Percentiles rank a stretch among this genome's conserved stretches.
Conservation (phyloP, 2,888 invertebrate genomes). For the Lingula anatina region DNA sequence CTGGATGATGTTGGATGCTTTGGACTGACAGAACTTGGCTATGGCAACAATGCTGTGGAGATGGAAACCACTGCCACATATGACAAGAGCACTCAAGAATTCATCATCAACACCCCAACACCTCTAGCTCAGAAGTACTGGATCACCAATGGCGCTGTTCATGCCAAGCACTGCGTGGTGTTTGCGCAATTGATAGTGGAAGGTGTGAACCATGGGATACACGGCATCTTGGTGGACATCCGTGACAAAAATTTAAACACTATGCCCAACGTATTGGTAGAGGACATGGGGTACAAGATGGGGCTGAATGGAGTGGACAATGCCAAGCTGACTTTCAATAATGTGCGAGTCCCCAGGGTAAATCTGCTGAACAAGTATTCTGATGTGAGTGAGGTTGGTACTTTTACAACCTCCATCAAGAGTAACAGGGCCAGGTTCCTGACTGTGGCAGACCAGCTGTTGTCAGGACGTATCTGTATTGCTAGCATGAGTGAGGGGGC, state of each 20-base stretch:
- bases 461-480: constrained; percentile 25
- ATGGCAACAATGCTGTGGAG: constrained; percentile 28
- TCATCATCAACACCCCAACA: constrained; percentile 20
- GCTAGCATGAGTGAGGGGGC: constrained; percentile 19
- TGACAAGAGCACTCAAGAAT: constrained; percentile 18
- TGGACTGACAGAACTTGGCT: constrained; percentile 26
- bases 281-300: too few relatives aligned
- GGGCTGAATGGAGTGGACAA: constrained; percentile 30
- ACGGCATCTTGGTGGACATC: too few relatives aligned
- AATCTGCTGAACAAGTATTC: constrained; percentile 20
- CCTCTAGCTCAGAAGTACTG: constrained; percentile 26
- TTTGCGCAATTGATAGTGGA: constrained; percentile 19
- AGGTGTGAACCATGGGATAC: constrained; percentile 13
- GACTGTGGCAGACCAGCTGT: constrained; percentile 25
- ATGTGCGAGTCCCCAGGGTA: constrained; percentile 21
- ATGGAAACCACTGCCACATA: constrained; percentile 27
- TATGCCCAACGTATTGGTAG: too few relatives aligned
- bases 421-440: constrained; percentile 18
- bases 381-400: constrained; percentile 17
- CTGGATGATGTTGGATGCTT: constrained; percentile 25
- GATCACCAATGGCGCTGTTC: constrained; percentile 30
- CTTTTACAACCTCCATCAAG: constrained; percentile 17
- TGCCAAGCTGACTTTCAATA: constrained; percentile 20
- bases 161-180: constrained; percentile 26
- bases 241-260: too few relatives aligned